Base-by-base conservation (phyloP, 2,888 invertebrate genomes). In the Philereme vetulata region DNA sequence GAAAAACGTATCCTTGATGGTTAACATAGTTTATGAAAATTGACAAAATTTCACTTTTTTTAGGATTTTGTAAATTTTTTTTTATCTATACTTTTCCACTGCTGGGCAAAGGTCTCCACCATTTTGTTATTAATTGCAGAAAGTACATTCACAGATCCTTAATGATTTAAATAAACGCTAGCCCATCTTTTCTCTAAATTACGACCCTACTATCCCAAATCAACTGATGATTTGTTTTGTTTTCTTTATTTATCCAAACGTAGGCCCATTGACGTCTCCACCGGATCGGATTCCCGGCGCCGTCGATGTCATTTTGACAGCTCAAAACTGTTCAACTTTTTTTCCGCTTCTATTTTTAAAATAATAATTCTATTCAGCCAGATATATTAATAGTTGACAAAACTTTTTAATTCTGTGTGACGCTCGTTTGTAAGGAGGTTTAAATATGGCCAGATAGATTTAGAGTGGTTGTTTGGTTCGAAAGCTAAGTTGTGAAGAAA, bases 301-400 rank as follows among this genome's bases (percentile, higher is more conserved):
- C 86, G 77, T 68, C 74, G 84, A 84, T 84, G 87, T 85, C 88
- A 85, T 68, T 79, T 76, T 86, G 88, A 88, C 88, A 86, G 86
- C 82, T 79, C 75, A 74, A 75, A 82, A 79, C 81, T 71, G 75
- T 78, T 75, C 67, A 69, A 70, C 63, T 72, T 77, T 78, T n/a
- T 75, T 72, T 77, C 9, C 33, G 35, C 35, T 75, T 78, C 78
- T 72, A 67, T 71, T 70, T 78, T 78, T 78, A 77, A 75, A 80
- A 78, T 74, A 76, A 79, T 82, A 78, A 77, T 75, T 81, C 83
- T 77, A 78, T 85, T 80, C 80, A 78, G 78, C 71, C 77, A 70
- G 54, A 45, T 64, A 65, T 64, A 60, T 66, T 66, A 66, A 63
- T 63, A 53, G 63, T 65, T 68, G 68, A 68, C 66, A 63, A 62